Conservation (phyloP, 1,140 invertebrate species). For the Parasteatoda tepidariorum region DNA sequence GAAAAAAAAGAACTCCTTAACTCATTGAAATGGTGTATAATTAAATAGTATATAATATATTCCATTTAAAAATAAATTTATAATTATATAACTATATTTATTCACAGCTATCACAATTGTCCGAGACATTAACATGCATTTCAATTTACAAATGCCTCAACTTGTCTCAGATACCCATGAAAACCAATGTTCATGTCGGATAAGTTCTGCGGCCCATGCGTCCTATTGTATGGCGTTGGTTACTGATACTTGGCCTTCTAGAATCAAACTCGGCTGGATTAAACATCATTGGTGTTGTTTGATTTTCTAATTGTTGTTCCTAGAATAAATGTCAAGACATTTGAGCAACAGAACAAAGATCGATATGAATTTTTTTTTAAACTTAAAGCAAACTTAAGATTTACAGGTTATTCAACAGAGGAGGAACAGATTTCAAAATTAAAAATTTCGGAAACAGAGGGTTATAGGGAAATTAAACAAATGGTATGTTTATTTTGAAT, state of each 20-base stretch:
- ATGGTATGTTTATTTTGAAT: too few species aligned
- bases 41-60: slow-evolving; percentile 48
- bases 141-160: not conserved
- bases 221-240: slow-evolving; percentile 21
- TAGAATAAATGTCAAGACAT: slow-evolving; percentile 2
- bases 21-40: slow-evolving; percentile 4
- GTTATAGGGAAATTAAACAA: too few species aligned
- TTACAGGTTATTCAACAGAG: too few species aligned
- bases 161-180: not conserved
- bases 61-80: slow-evolving; percentile 57
- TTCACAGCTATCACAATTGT: slow-evolving; percentile 48
- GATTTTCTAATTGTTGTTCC: slow-evolving; percentile 28
- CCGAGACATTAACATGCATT: not conserved
- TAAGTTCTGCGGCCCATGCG: slow-evolving; percentile 42
- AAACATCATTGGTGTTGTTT: slow-evolving; percentile 65
- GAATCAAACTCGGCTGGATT: slow-evolving; percentile 66
- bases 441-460: too few species aligned
- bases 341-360: not conserved
- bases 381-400: not conserved
- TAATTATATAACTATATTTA: slow-evolving; percentile 43
- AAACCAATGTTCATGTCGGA: slow-evolving; percentile 29
- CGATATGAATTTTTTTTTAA: not conserved
- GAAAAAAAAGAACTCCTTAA: slow-evolving; percentile 42
- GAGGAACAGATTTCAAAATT: too few species aligned
- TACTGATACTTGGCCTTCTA: slow-evolving; percentile 23